These are phyloP conservation scores for Apamea anceps DNA, from an alignment of 2,888 invertebrate species.

Conservation along the genomic window DNA sequence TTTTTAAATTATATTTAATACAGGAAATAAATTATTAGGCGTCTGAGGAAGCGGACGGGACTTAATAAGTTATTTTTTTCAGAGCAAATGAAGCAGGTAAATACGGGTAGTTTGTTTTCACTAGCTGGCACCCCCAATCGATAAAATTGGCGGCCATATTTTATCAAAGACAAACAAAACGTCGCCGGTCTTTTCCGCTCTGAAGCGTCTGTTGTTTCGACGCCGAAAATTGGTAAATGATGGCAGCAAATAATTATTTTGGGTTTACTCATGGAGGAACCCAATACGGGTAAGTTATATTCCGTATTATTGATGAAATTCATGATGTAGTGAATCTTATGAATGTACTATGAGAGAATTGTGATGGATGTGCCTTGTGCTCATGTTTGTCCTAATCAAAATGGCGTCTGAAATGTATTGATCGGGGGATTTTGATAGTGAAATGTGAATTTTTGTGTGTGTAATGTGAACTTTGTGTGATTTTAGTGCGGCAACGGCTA, in stretches of 20 bases:
- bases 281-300: constrained; percentile 95
- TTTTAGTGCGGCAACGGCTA: constrained; percentile 93
- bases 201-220: constrained; percentile 86
- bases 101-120: constrained; percentile 9
- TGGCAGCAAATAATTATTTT: constrained; percentile 98
- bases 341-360: constrained; percentile 45
- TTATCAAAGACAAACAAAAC: constrained; percentile 82
- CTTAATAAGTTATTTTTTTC: not conserved
- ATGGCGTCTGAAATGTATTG: constrained; percentile 87
- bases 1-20: not conserved
- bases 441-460: constrained; percentile 57
- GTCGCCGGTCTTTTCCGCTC: constrained; percentile 86
- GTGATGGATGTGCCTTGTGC: constrained; percentile 79
- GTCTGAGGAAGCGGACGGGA: not conserved
- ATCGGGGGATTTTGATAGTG: constrained; percentile 74
- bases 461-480: constrained; percentile 61
- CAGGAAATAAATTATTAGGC: not conserved
- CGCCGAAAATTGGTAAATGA: constrained; percentile 89
- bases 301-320: constrained; percentile 43
- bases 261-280: constrained; percentile 98
- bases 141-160: constrained; percentile 70
- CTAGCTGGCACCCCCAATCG: constrained; percentile 36
- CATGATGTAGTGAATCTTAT: constrained; percentile 21
- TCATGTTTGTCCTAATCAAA: constrained; percentile 85
- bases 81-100: not conserved